Evolutionary conservation across 1,140 invertebrate species (phyloP).

Genomic region (Panulirus ornatus): DNA sequence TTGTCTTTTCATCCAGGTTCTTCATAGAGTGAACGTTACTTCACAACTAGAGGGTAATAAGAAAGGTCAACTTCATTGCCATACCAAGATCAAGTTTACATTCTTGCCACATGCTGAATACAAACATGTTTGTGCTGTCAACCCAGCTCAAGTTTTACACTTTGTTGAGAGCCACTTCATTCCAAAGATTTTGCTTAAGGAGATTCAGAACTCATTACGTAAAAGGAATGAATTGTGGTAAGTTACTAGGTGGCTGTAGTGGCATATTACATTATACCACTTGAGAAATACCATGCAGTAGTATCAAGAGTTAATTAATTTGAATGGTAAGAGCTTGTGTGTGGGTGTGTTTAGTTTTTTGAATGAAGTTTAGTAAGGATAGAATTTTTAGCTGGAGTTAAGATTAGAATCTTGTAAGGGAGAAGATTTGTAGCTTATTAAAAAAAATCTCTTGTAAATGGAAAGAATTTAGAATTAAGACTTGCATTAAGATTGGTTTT

Average conservation of each 20-base stretch:
- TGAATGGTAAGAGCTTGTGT: background rate
- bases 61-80: background rate
- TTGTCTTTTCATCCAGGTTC: background rate
- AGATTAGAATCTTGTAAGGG: too few species aligned
- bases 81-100: slow-evolving; percentile 80
- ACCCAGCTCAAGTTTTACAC: slow-evolving; percentile 82
- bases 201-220: slow-evolving; percentile 83
- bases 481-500: too few species aligned
- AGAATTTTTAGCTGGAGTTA: too few species aligned
- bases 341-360: background rate
- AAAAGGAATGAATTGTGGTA: slow-evolving; percentile 31
- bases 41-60: background rate
- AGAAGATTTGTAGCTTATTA: too few species aligned
- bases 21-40: slow-evolving; percentile 15
- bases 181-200: slow-evolving; percentile 77
- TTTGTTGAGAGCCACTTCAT: slow-evolving; percentile 80
- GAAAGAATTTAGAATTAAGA: too few species aligned
- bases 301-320: too few species aligned
- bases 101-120: slow-evolving; percentile 88
- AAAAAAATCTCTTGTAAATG: too few species aligned
- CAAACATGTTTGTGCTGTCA: slow-evolving; percentile 84
- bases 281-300: too few species aligned
- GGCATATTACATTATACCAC: too few species aligned
- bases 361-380: background rate
- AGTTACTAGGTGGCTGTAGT: too few species aligned